Base-by-base conservation (phyloP, 2,797 vertebrate species). In the Ambastaia sidthimunki region DNA sequence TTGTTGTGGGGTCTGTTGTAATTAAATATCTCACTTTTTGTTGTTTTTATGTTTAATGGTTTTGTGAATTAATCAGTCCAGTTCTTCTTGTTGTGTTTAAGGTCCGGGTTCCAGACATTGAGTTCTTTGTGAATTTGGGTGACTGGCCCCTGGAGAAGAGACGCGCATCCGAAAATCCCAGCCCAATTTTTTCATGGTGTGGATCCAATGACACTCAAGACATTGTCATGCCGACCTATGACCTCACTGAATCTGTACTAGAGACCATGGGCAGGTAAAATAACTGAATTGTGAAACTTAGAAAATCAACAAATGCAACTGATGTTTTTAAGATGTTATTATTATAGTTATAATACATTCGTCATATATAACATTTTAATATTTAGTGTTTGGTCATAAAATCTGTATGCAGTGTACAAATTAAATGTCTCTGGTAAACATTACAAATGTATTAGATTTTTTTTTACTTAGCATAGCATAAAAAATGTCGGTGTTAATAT, bases 201-300 rank as follows among this genome's bases (percentile, higher is more conserved):
- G 98, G 98, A 73, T 99, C 97, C 31, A 95, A 89, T 48, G 96
- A 96, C n/a, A 97, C 97, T 63, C 93, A 91, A 87, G 98, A 99
- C 79, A 97, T 99, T 0, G 97, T 99, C 82, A 98, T 99, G 97
- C 98, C 98, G 41, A 99, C 98, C 1, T 99, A 99, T 0, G 98
- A 99, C 88, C 89, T 99, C 90, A 98, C 97, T 0, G 98, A 99
- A 87, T 99, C 98, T 0, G 94, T 98, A 68, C 91, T 99, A 59
- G 98, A 99, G 90, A 98, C 96, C 74, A 99, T 99, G 98, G 97
- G 97, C 85, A 95, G 97, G 98, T 95, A 94, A 94, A 93, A 72
- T 47, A 47, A 50, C 19, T 1, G 25, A 66, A 37, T 16, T 57
- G 10, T 34, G 25, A 59, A 15, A 31, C 67, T 25, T 19, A 9